Base-by-base conservation (phyloP, 2,888 invertebrate genomes). In the Dicranocentrus wangi region DNA sequence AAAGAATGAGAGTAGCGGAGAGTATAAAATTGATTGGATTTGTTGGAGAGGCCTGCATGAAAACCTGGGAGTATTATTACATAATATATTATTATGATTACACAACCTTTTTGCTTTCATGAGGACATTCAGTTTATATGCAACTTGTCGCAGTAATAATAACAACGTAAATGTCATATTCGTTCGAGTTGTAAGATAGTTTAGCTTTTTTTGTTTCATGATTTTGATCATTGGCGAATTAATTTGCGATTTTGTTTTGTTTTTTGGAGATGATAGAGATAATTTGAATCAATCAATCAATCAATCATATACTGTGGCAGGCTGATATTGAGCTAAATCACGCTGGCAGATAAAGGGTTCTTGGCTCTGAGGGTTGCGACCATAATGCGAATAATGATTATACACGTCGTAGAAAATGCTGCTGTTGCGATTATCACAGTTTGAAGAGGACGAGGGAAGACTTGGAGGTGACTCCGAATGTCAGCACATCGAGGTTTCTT, bases 401-500 rank as follows among this genome's bases (percentile, higher is more conserved):
- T 81, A 81, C 19, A 81, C 81, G 60, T 81, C 81, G 81, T 81
- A 81, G 77, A 77, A 77, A 81, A 77, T 76, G 76, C 63, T 70
- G 78, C 47, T 83, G 65, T 82, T 75, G 80, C 76, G 83, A 76
- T 73, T 83, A 83, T 82, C 83, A 82, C 83, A 83, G 82, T 83
- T 83, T 72, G 82, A 83, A 58, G 83, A 83, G 81, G 87, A 83
- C 58, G 85, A 85, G 63, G 86, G 84, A 82, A 85, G 87, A 73
- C 84, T 81, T 73, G 86, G 85, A 85, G 87, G 85, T 80, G 85
- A 87, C 86, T 84, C 86, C 85, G 84, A 82, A 85, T 87, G 86
- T 86, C 85, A 96, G 93, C 95, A 95, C 90, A 95, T 93, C 88
- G 94, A 93, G 82, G 94, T 93, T 88, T 95, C 95, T 89, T 96